Evolutionary conservation across 2,797 vertebrate genomes (phyloP).

Genomic region (Sebastolobus alascanus): DNA sequence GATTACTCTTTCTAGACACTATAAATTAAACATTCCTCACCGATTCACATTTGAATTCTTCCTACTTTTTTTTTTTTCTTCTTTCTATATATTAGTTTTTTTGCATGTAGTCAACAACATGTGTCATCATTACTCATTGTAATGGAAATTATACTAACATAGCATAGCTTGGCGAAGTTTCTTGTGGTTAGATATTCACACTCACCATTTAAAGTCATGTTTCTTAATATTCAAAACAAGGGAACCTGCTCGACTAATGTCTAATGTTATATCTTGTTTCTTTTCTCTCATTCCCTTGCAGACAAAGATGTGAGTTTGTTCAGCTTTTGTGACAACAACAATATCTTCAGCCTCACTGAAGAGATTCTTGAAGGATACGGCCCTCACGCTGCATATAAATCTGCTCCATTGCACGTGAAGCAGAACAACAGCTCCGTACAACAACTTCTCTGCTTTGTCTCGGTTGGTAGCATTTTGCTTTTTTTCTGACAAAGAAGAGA

Average conservation of each 20-base stretch:
- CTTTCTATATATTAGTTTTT: not conserved
- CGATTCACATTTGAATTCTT: not conserved
- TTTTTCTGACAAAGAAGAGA: conserved; percentile 40
- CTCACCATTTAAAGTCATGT: conserved; percentile 1
- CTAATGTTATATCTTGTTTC: not conserved
- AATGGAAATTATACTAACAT: not conserved
- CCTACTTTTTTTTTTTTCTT: not conserved
- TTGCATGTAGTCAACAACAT: not conserved
- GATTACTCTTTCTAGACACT: not conserved
- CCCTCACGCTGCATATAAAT: conserved; percentile 30
- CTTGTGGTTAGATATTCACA: not conserved
- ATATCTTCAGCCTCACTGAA: conserved; percentile 23
- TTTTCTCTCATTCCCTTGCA: conserved; percentile 46
- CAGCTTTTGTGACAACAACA: conserved; percentile 32
- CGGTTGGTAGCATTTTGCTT: conserved; percentile 20
- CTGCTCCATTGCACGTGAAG: conserved; percentile 42
- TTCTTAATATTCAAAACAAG: not conserved
- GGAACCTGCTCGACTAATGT: not conserved
- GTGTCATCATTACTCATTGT: not conserved
- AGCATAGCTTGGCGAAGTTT: not conserved
- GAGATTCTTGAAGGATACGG: conserved; percentile 34
- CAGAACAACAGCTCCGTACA: conserved; percentile 27
- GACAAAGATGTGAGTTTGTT: conserved; percentile 58
- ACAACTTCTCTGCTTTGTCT: conserved; percentile 23
- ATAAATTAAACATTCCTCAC: not conserved